Evolutionary conservation across 2,113 vertebrate genomes (phyloP).

Genomic region (Maccullochella peelii): DNA sequence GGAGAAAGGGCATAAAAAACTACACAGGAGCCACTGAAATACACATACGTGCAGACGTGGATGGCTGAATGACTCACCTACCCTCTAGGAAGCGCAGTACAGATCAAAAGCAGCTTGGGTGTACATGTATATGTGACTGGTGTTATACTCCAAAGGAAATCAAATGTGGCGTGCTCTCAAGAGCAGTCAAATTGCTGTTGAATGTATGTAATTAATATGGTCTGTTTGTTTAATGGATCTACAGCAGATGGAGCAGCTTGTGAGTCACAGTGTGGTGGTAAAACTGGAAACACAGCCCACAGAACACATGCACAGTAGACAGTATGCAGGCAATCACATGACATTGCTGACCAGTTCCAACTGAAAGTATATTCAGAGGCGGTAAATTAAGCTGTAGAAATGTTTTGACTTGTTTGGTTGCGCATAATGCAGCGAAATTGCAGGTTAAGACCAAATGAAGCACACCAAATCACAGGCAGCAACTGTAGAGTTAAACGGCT

Average conservation of each 20-base stretch:
- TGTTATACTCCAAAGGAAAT: constrained; percentile 40
- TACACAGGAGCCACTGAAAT: constrained; percentile 24
- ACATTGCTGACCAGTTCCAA: neutral
- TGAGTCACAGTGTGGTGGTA: constrained; percentile 28
- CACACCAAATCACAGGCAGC: neutral
- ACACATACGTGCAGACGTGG: constrained; percentile 19
- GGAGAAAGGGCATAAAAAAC: constrained; percentile 57
- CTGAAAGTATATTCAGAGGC: neutral
- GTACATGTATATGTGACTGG: constrained; percentile 16
- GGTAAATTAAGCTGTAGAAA: neutral
- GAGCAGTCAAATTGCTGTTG: constrained; percentile 39
- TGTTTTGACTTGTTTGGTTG: constrained; percentile 25
- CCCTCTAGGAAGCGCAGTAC: constrained; percentile 42
- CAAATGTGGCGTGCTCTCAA: constrained; percentile 42
- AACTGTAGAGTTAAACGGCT: neutral
- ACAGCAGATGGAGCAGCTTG: constrained; percentile 58
- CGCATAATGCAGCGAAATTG: neutral
- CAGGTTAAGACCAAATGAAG: neutral
- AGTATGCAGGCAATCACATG: neutral
- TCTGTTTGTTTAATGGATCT: constrained; percentile 56
- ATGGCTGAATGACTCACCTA: constrained; percentile 51
- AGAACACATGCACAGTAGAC: constrained; percentile 46
- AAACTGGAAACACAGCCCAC: constrained; percentile 47
- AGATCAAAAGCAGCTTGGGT: constrained; percentile 55
- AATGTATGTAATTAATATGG: constrained; percentile 53